Evolutionary conservation across 2,888 invertebrate genomes (phyloP).

Genomic region (Drosophila meridionalis): DNA sequence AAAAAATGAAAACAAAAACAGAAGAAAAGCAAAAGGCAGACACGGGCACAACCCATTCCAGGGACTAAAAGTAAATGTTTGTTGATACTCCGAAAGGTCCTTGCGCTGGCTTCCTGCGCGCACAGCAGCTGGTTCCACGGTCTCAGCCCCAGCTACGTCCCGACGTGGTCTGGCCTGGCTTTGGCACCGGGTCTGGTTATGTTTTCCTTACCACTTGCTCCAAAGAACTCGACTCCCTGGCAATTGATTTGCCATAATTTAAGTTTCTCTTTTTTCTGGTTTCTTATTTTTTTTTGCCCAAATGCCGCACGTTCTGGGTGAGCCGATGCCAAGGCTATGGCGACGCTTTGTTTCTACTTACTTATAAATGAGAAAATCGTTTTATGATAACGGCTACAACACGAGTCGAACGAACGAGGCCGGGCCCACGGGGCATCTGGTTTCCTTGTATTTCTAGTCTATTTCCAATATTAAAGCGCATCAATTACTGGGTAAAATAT

Average conservation of each 20-base stretch:
- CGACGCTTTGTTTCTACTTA: conserved; percentile 49
- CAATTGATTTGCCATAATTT: conserved; percentile 85
- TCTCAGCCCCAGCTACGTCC: conserved; percentile 2
- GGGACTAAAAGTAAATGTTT: conserved; percentile 63
- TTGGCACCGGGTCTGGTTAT: conserved; percentile 49
- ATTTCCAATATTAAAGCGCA: conserved; percentile 10
- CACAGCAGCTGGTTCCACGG: conserved; percentile 44
- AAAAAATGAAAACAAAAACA: conserved; percentile 46
- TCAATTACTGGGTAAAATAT: conserved; percentile 6
- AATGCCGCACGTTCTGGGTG: conserved; percentile 50
- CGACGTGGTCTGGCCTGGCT: conserved; percentile 9
- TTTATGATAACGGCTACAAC: conserved; percentile 74
- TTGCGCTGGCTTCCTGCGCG: conserved; percentile 13
- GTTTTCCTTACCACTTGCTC: conserved; percentile 52
- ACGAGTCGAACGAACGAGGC: conserved; percentile 11
- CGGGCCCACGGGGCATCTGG: conserved; percentile 51
- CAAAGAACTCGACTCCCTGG: conserved; percentile 34
- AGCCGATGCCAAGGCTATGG: conserved; percentile 42
- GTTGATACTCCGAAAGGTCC: conserved; percentile 47
- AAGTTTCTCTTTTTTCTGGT: conserved; percentile 50
- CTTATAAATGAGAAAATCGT: conserved; percentile 76
- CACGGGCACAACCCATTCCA: conserved; percentile 58
- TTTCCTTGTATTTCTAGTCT: conserved; percentile 19
- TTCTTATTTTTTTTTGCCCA: conserved; percentile 17
- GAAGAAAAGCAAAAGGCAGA: conserved; percentile 62